Conservation (phyloP, 2,888 invertebrate species). For the Philereme transversata region DNA sequence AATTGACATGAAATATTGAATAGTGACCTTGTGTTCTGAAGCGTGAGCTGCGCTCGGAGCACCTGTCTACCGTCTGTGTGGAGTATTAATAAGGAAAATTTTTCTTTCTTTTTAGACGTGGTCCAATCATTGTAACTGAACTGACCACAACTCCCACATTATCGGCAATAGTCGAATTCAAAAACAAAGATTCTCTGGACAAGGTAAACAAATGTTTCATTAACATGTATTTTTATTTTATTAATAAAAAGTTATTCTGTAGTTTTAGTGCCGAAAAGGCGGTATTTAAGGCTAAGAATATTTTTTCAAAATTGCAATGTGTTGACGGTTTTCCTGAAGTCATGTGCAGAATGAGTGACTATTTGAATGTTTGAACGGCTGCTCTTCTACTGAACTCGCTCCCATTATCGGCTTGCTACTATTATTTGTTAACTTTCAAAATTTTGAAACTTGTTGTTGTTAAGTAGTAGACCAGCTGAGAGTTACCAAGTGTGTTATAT, state of each 20-base stretch:
- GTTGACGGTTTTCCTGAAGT: constrained; percentile 50
- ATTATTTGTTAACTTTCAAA: constrained; percentile 37
- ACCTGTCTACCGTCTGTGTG: constrained; percentile 49
- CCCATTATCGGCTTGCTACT: constrained; percentile 40
- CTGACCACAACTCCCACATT: constrained; percentile 84
- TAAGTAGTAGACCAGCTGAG: constrained; percentile 65
- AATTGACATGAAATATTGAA: constrained; percentile 27
- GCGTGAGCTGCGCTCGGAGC: constrained; percentile 62
- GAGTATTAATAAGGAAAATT: constrained; percentile 79
- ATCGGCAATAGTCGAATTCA: constrained; percentile 84
- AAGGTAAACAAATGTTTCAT: constrained; percentile 81
- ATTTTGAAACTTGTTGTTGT: constrained; percentile 34
- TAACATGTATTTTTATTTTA: constrained; percentile 67
- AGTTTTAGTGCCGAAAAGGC: constrained; percentile 44
- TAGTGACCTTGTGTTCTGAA: constrained; percentile 51
- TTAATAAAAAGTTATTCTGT: constrained; percentile 42
- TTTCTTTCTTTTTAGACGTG: constrained; percentile 83
- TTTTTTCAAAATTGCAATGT: constrained; percentile 69
- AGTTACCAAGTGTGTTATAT: constrained; percentile 42
- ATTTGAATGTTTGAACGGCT: constrained; percentile 81
- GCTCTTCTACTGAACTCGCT: constrained; percentile 61
- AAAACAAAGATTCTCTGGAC: constrained; percentile 83
- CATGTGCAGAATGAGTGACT: constrained; percentile 72
- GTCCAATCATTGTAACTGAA: constrained; percentile 84
- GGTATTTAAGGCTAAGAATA: constrained; percentile 58